Conservation (phyloP, 2,797 vertebrate species). For the Crenuchus spilurus region DNA sequence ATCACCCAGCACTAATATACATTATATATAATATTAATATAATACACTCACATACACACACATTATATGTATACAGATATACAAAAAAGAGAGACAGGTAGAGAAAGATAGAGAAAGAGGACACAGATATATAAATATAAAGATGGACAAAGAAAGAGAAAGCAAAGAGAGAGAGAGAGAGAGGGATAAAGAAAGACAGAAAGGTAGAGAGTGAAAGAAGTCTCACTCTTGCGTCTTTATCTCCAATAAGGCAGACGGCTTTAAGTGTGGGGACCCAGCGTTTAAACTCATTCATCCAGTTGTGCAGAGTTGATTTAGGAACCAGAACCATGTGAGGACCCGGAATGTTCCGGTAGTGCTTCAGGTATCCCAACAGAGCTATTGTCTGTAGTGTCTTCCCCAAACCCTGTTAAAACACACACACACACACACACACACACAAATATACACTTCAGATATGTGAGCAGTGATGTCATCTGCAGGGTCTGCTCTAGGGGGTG, state of each 20-base stretch:
- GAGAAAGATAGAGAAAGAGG: background rate
- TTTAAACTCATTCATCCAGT: conserved; percentile 91
- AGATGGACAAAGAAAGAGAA: background rate
- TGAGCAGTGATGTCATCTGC: no score
- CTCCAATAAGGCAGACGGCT: conserved; percentile 87
- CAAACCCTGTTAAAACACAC: conserved; percentile 76
- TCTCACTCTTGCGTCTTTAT: conserved; percentile 86
- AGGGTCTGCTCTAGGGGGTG: no score
- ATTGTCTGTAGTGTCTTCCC: conserved; percentile 89
- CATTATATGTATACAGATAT: no score
- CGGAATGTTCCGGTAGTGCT: conserved; percentile 87
- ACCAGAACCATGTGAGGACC: conserved; percentile 91
- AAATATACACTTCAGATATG: no score
- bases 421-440: conserved; percentile 3
- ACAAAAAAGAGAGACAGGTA: background rate
- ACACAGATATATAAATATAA: background rate
- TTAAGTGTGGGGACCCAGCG: conserved; percentile 85
- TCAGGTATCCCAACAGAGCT: conserved; percentile 86
- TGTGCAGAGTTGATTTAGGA: conserved; percentile 87
- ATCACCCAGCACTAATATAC: no score
- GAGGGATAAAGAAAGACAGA: background rate
- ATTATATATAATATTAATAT: no score
- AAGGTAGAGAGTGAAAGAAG: background rate
- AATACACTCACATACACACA: no score
- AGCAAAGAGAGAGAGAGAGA: background rate